Percentiles rank a stretch among this genome's conserved stretches.
phyloP scores from a whole-genome alignment of 2,113 vertebrate species.

The Burhinus oedicnemus region DNA sequence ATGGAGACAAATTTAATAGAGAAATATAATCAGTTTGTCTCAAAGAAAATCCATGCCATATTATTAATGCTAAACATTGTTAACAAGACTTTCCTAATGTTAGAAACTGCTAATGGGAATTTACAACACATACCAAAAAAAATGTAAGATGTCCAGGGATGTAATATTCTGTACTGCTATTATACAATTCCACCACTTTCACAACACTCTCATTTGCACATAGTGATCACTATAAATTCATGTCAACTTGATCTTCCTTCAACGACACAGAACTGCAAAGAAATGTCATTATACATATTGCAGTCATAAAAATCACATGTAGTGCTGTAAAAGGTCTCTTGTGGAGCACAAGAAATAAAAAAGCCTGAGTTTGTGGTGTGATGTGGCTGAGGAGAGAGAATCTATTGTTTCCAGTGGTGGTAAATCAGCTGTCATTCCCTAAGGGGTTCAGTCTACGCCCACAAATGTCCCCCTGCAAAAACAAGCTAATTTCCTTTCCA shows the following conservation, averaged over 20 bases:
- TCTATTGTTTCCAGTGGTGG: neutral
- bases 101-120: neutral
- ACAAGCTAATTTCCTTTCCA: slow-evolving; percentile 35
- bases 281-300: neutral
- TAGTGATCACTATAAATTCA: neutral
- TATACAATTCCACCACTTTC: neutral
- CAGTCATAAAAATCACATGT: neutral
- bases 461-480: slow-evolving; percentile 17
- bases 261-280: neutral
- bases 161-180: neutral
- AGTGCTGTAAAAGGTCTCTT: neutral
- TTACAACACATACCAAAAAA: neutral
- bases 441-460: neutral
- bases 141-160: neutral
- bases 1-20: neutral
- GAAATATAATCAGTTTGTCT: neutral
- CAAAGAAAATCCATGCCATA: neutral
- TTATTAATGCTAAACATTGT: neutral
- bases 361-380: neutral
- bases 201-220: neutral
- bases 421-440: slow-evolving; percentile 26
- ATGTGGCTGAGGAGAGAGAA: neutral
- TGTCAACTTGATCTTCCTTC: neutral
- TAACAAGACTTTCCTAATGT: neutral
- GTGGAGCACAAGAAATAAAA: neutral